Conservation (phyloP, 2,888 invertebrate genomes). For the Mythimna albipuncta region DNA sequence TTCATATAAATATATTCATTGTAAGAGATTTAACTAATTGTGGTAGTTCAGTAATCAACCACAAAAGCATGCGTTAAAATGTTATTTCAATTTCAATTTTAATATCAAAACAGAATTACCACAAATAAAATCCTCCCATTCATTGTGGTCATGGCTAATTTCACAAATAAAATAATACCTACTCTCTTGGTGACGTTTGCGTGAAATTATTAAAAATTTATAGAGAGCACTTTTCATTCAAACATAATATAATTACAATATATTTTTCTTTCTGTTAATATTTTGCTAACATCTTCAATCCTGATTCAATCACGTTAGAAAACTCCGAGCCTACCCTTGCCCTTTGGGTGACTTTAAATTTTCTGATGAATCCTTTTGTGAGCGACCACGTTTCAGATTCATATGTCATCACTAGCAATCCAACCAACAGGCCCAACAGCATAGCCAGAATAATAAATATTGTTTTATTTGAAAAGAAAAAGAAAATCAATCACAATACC, state of each 20-base stretch:
- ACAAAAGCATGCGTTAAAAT: slow-evolving; percentile 1
- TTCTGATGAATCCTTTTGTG: too few species aligned
- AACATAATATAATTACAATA: too few species aligned
- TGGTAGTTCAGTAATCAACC: slow-evolving; percentile 6
- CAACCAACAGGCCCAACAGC: background rate
- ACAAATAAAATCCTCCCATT: slow-evolving; percentile 22
- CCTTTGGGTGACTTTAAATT: too few species aligned
- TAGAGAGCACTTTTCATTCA: background rate
- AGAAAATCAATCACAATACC: too few species aligned
- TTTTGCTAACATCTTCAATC: too few species aligned
- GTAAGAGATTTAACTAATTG: background rate
- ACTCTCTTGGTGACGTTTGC: background rate
- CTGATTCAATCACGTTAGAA: too few species aligned
- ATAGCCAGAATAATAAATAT: background rate
- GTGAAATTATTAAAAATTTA: background rate
- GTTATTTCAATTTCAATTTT: slow-evolving; percentile 6
- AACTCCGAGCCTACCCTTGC: too few species aligned
- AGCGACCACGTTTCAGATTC: too few species aligned
- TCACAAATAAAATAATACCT: slow-evolving; percentile 17
- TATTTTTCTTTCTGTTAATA: too few species aligned
- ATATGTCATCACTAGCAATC: too few species aligned
- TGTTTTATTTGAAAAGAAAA: background rate
- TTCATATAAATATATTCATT: background rate
- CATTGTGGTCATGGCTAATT: slow-evolving; percentile 33
- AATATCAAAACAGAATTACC: slow-evolving; percentile 7